Evolutionary conservation across 2,888 invertebrate genomes (phyloP).

Genomic region (Phania funesta): DNA sequence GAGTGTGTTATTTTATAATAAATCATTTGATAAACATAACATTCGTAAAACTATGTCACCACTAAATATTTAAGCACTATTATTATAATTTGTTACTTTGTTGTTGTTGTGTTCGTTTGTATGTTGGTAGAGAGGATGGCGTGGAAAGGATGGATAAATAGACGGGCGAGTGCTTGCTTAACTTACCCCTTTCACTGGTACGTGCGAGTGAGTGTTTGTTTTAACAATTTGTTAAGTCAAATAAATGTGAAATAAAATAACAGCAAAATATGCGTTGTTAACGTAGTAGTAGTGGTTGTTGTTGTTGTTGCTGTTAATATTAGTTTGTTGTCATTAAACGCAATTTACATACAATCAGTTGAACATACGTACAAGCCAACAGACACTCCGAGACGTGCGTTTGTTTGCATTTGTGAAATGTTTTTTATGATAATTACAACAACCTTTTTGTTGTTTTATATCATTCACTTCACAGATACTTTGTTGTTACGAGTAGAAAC

Average conservation of each 20-base stretch:
- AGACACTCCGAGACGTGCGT: not conserved
- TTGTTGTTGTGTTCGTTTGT: slow-evolving; percentile 6
- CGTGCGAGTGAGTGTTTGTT: slow-evolving; percentile 15
- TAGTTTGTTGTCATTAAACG: slow-evolving; percentile 58
- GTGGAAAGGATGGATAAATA: slow-evolving; percentile 18
- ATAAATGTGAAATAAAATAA: slow-evolving; percentile 35
- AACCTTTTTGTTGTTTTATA: slow-evolving; percentile 60
- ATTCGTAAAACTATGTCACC: slow-evolving; percentile 65
- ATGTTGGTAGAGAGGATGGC: slow-evolving; percentile 4
- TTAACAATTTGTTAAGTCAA: slow-evolving; percentile 58
- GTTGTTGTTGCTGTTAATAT: slow-evolving; percentile 31
- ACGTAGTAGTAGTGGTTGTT: slow-evolving; percentile 50
- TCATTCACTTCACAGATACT: slow-evolving; percentile 41
- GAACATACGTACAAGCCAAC: not conserved
- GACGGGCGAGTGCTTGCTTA: slow-evolving; percentile 19
- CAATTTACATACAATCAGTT: slow-evolving; percentile 59
- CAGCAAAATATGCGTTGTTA: slow-evolving; percentile 51
- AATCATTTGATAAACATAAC: slow-evolving; percentile 62
- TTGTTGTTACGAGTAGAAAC: not conserved
- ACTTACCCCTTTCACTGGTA: slow-evolving; percentile 52
- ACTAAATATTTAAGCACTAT: slow-evolving; percentile 52
- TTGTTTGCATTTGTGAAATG: not conserved
- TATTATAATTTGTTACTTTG: slow-evolving; percentile 35
- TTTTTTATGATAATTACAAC: slow-evolving; percentile 64
- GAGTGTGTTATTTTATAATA: slow-evolving; percentile 59